phyloP scores from a whole-genome alignment of 2,797 vertebrate species.

The Peromyscus eremicus region DNA sequence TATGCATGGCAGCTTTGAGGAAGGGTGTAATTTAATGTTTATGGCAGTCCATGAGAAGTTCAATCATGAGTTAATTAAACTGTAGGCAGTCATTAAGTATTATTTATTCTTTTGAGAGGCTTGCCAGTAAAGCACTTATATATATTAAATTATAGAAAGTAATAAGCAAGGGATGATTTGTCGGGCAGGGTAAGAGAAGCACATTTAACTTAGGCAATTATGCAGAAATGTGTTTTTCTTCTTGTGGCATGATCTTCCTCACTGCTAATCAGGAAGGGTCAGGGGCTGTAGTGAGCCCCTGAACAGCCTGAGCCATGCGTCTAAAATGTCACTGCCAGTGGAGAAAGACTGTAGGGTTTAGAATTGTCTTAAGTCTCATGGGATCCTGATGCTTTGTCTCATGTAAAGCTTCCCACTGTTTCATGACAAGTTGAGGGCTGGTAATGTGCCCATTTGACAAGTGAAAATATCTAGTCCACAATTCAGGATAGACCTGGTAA shows the following conservation, averaged over 20 bases:
- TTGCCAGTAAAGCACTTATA: slow-evolving; percentile 86
- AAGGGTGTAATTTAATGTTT: slow-evolving; percentile 80
- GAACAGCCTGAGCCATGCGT: not conserved
- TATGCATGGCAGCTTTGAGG: slow-evolving; percentile 74
- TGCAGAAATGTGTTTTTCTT: slow-evolving; percentile 71
- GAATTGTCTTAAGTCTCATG: not conserved
- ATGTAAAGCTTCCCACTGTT: not conserved
- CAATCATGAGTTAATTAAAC: slow-evolving; percentile 87
- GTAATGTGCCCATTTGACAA: not conserved
- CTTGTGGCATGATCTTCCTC: slow-evolving; percentile 62
- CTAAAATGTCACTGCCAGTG: not conserved
- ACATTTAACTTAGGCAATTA: slow-evolving; percentile 81
- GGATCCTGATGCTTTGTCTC: not conserved
- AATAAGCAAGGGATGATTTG: slow-evolving; percentile 83
- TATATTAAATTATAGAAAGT: slow-evolving; percentile 84
- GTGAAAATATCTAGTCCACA: not conserved
- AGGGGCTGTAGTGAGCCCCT: not conserved
- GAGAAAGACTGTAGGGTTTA: not conserved
- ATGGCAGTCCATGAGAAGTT: slow-evolving; percentile 82
- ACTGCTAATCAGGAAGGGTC: slow-evolving; percentile 44
- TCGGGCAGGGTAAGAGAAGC: slow-evolving; percentile 69
- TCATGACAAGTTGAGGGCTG: not conserved
- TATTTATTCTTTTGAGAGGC: slow-evolving; percentile 85
- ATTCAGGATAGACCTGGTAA: not conserved
- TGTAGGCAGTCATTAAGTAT: slow-evolving; percentile 85